Evolutionary conservation across 2,888 invertebrate genomes (phyloP), one percentile per base, ranked within the genome.

Genomic region (Leucozona laternaria): DNA sequence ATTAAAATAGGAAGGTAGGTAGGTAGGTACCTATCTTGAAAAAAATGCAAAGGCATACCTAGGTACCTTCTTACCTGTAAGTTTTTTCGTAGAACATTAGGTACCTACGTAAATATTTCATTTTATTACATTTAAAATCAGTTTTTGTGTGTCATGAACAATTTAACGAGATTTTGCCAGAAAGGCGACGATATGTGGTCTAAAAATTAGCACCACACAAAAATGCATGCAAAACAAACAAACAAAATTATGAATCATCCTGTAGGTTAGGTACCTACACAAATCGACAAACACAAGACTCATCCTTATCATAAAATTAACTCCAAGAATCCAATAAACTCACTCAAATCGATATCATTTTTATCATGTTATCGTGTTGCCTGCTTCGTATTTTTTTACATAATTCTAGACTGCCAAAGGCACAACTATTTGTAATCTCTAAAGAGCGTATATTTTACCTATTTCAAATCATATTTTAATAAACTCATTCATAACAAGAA

Each of bases 241-340:
- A 31, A 31, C 8, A 50, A 1, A 50, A 22, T 22, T 22, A 20
- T 48, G 25, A 28, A 11, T 11, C 77, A 66, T 72, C 64, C 71
- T 78, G 66, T 76, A 31, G n/a, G n/a, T n/a, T n/a, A n/a, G n/a
- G n/a, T n/a, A n/a, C n/a, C n/a, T n/a, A n/a, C 45, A 66, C 45
- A 31, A 57, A 17, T 17, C 17, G 11, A 11, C 17, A 57, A 4
- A 2, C 53, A 15, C 7, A 53, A 25, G 20, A 72, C 53, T 82
- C 68, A 68, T 53, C 15, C 68, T 82, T 82, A 82, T 82, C 78
- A 78, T 8, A 6, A 22, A 10, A 43, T 6, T 6, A 17, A 34
- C 62, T 73, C 73, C 37, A 57, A 58, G 7, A 22, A n/a, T 11
- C 10, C 15, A 13, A 20, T 57, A 34, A 31, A 34, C 55, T 57